These are phyloP conservation scores for Seriola rivoliana DNA, from an alignment of 2,113 vertebrate genomes.

Conservation along the genomic window DNA sequence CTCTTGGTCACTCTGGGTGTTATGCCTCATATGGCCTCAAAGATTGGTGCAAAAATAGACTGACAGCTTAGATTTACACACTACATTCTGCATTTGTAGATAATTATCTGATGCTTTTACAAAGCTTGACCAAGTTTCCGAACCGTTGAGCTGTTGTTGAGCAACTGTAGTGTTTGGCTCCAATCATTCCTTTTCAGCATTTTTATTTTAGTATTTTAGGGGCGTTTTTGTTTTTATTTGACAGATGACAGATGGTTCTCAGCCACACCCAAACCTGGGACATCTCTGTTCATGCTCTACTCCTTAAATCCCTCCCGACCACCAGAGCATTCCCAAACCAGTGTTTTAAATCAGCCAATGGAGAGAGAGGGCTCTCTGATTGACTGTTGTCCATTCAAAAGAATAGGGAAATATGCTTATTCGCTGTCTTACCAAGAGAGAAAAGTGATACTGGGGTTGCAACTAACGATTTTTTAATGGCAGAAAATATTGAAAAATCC, in stretches of 20 bases:
- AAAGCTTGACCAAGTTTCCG: not conserved
- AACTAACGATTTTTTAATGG: too few relatives aligned
- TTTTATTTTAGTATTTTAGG: not conserved
- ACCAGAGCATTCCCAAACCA: too few relatives aligned
- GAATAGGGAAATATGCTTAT: too few relatives aligned
- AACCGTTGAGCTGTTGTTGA: too few relatives aligned
- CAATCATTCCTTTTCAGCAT: too few relatives aligned
- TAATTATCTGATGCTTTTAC: not conserved
- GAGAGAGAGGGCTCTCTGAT: too few relatives aligned
- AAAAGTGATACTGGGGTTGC: too few relatives aligned
- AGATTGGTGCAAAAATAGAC: not conserved
- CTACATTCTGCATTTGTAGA: not conserved
- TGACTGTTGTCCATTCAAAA: too few relatives aligned
- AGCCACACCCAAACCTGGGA: not conserved
- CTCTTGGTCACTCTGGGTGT: slow-evolving; percentile 3
- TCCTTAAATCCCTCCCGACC: not conserved
- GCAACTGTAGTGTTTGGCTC: too few relatives aligned
- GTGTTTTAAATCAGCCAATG: too few relatives aligned
- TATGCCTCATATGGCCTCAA: not conserved
- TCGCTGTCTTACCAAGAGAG: too few relatives aligned
- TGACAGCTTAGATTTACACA: not conserved
- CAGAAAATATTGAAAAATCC: too few relatives aligned
- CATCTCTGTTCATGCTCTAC: not conserved
- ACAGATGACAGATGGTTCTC: not conserved
- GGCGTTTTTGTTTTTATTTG: not conserved